Percentiles rank a stretch among this genome's conserved stretches.
phyloP scores from a whole-genome alignment of 2,113 vertebrate species.

The Tiliqua scincoides region DNA sequence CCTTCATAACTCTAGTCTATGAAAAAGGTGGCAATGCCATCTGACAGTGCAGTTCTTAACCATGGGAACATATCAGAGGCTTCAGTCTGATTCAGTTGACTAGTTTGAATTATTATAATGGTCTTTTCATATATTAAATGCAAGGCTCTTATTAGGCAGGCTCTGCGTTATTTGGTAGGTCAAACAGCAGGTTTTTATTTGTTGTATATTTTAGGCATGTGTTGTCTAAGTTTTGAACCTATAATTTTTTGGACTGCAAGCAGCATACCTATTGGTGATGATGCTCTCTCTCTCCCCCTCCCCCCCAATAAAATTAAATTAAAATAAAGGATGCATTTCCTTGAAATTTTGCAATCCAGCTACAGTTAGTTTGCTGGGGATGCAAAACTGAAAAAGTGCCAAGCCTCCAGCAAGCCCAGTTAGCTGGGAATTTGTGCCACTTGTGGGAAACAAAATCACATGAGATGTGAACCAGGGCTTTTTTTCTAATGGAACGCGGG shows the following conservation, averaged over 20 bases:
- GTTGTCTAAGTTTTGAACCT: neutral
- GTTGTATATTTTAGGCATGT: neutral
- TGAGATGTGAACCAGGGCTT: rapidly evolving
- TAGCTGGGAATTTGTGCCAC: neutral
- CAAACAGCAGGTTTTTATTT: neutral
- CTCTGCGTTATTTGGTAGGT: no score
- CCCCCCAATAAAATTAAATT: no score
- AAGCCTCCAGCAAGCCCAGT: neutral
- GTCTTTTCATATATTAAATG: neutral
- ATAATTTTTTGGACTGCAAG: neutral
- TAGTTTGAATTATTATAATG: neutral
- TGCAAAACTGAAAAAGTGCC: neutral
- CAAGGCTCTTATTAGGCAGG: neutral
- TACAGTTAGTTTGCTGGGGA: neutral
- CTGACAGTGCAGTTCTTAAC: neutral
- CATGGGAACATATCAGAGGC: neutral
- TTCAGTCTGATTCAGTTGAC: neutral
- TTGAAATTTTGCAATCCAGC: neutral
- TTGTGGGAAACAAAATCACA: neutral
- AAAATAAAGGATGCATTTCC: neutral
- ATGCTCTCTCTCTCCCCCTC: no score
- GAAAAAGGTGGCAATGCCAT: no score
- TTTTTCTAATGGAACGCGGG: no score
- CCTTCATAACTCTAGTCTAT: neutral
- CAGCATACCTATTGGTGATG: neutral